Conservation (phyloP, 2,888 invertebrate species). For the Cryptocephalus primarius region DNA sequence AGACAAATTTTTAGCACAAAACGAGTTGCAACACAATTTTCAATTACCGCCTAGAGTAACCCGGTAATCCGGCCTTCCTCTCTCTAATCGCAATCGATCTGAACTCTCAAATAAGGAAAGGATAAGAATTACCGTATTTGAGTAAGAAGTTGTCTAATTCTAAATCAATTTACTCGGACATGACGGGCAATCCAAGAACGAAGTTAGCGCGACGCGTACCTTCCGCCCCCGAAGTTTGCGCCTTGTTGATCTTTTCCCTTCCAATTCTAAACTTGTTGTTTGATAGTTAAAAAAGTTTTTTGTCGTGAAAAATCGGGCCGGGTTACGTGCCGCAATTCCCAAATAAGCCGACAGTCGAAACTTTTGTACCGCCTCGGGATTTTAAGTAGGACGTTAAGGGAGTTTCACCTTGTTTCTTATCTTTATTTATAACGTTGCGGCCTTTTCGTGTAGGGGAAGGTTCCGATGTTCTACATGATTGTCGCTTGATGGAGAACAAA, state of each 20-base stretch:
- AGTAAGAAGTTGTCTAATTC: no score
- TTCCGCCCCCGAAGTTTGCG: background rate
- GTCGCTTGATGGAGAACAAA: no score
- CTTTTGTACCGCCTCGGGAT: constrained; percentile 9
- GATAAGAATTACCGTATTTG: no score
- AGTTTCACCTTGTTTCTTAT: constrained; percentile 11
- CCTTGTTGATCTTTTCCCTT: constrained; percentile 8
- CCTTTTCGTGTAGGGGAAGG: constrained; percentile 1
- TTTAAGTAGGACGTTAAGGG: constrained; percentile 8
- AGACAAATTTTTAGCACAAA: no score
- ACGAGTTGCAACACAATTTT: no score
- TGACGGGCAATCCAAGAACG: constrained; percentile 9
- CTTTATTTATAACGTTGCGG: constrained; percentile 13
- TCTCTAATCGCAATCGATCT: no score
- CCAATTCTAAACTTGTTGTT: constrained; percentile 10
- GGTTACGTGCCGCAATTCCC: constrained; percentile 11
- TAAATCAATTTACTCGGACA: constrained; percentile 11
- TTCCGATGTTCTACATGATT: no score
- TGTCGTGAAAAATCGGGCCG: constrained; percentile 13
- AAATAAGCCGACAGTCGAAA: constrained; percentile 5
- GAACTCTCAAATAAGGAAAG: no score
- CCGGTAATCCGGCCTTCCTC: no score
- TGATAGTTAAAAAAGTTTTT: constrained; percentile 12
- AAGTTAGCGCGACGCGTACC: constrained; percentile 9
- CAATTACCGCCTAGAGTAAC: no score